Evolutionary conservation across 2,113 vertebrate species (phyloP), one percentile per base, ranked within the genome.

Genomic region (Paratilapia polleni): DNA sequence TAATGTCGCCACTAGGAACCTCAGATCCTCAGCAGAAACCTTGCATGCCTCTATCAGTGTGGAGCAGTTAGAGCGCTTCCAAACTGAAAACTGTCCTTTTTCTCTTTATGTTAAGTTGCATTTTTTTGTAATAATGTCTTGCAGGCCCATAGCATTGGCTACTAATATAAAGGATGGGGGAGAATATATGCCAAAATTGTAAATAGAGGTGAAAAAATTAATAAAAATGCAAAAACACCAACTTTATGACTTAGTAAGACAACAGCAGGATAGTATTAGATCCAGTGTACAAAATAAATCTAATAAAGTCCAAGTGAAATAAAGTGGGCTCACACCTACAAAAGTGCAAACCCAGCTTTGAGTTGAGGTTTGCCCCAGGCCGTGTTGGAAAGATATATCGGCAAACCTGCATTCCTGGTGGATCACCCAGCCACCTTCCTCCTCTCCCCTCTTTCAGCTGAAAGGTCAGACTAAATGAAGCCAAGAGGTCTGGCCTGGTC

Each of bases 1-100:
- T 96, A 95, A 95, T 96, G 92, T 95, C 92, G 83, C 91, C 91
- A 92, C 82, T 91, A 88, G 87, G 89, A 92, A 93, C 84, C 61
- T 79, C 89, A 91, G 92, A 89, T 93, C 93, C 85, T 90, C 86
- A 76, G 89, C 91, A 94, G 86, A 92, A 91, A 88, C 63, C 43
- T 80, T 83, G 75, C 68, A 13, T 79, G 78, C 83, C 87, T 90
- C 93, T 95, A 94, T 95, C 93, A 93, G 90, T 78, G 73, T 3
- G 14, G 47, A 77, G 88, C 94, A 94, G 91, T 93, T 88, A 77
- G 89, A 90, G 77, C 34, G 36, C 81, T 86, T 93, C 90, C 87
- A 93, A 93, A 93, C 84, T 70, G 75, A 87, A 88, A 83, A 85
- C 78, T 73, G 81, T 20, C 81, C 47, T 38, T 79, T 85, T 38